Conservation (phyloP, 2,888 invertebrate species). For the Dryocosmus kuriphilus region DNA sequence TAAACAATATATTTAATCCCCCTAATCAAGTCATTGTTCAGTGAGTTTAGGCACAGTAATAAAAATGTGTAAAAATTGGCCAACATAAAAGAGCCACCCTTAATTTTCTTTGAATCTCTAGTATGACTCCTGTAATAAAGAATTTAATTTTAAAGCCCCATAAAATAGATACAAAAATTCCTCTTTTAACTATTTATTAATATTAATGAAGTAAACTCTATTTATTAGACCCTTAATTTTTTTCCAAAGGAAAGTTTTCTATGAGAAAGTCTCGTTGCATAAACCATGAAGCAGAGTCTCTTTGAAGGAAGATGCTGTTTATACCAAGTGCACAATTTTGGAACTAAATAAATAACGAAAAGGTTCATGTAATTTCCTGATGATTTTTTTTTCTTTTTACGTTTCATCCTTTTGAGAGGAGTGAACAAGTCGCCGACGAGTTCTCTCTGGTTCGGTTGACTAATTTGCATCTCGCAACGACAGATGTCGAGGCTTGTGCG, state of each 20-base stretch:
- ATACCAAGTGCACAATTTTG: not conserved
- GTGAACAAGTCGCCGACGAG: conserved; percentile 13
- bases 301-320: conserved; percentile 3
- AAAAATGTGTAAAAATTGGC: too few relatives aligned
- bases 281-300: not conserved
- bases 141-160: too few relatives aligned
- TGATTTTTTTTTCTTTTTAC: not conserved
- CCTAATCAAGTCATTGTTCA: too few relatives aligned
- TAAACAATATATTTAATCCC: too few relatives aligned
- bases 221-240: not conserved
- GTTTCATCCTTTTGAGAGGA: not conserved
- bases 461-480: conserved; percentile 30
- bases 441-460: conserved; percentile 11
- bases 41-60: too few relatives aligned
- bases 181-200: not conserved
- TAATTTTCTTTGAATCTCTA: too few relatives aligned
- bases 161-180: too few relatives aligned
- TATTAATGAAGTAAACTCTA: not conserved
- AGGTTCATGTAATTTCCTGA: not conserved
- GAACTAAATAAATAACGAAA: conserved; percentile 4
- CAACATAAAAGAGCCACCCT: too few relatives aligned
- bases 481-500: conserved; percentile 7
- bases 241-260: not conserved
- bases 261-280: not conserved
- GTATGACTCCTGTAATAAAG: too few relatives aligned